Evolutionary conservation across 2,888 invertebrate species (phyloP).

Genomic region (Erannis defoliaria): DNA sequence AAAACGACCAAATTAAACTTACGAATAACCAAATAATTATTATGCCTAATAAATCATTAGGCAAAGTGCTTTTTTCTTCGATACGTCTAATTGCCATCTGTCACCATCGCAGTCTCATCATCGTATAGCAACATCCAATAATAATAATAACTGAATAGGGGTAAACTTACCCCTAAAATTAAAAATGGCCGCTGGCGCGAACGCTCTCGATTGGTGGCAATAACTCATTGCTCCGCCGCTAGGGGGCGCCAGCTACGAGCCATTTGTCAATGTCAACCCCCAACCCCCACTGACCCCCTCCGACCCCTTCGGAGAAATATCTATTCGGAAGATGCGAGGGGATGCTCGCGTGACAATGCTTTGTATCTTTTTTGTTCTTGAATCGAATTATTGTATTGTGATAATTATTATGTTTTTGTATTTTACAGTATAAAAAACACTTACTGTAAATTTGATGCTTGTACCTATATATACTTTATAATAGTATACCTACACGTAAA

Average conservation of each 20-base stretch:
- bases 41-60: too few relatives aligned
- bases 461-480: too few relatives aligned
- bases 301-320: slow-evolving; percentile 70
- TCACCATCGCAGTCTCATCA: slow-evolving; percentile 39
- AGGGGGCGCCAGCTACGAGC: slow-evolving; percentile 73
- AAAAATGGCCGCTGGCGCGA: slow-evolving; percentile 83
- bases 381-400: slow-evolving; percentile 32
- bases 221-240: slow-evolving; percentile 80
- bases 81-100: slow-evolving; percentile 31
- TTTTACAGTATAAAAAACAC: too few relatives aligned
- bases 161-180: slow-evolving; percentile 82
- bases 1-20: too few relatives aligned
- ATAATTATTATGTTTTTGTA: background rate
- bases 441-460: too few relatives aligned
- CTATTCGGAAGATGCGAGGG: slow-evolving; percentile 74
- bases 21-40: too few relatives aligned
- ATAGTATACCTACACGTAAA: too few relatives aligned
- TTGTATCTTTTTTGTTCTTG: slow-evolving; percentile 55
- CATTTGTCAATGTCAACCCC: slow-evolving; percentile 82
- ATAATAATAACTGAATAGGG: slow-evolving; percentile 75
- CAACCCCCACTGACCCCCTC: slow-evolving; percentile 18
- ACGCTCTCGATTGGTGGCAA: slow-evolving; percentile 82
- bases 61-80: background rate
- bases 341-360: slow-evolving; percentile 67
- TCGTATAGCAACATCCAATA: slow-evolving; percentile 49